Evolutionary conservation across 2,888 invertebrate species (phyloP), one percentile per base, ranked within the genome.

Genomic region (Stenoptilia bipunctidactyla): DNA sequence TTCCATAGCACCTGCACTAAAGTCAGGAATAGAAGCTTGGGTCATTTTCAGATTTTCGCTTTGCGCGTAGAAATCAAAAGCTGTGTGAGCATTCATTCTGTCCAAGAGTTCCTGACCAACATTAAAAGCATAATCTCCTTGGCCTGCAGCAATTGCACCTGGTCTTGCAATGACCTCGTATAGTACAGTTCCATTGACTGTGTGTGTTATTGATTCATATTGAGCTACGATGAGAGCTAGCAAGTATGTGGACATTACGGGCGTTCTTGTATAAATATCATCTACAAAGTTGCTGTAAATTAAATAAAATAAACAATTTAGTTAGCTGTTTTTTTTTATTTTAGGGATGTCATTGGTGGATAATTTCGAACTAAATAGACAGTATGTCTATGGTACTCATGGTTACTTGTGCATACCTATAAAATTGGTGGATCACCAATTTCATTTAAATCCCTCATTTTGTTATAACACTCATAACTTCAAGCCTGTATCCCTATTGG

Each of bases 1-100:
- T 62, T 93, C 92, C 93, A 93, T 93, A 45, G 93, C 93, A 40
- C 91, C 91, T 50, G 90, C 89, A 15, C 87, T 77, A 61, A 93
- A 92, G 59, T 93, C 92, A 2, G 93, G 91, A 45, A 94, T 88
- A 1, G 92, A 90, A 6, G 92, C 90, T 50, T 92, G 88, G 47
- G 93, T 92, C 60, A 89, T 84, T 50, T 84, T 85, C 2, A 83
- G 44, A 25, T 72, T 53, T 0, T 48, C 15, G n/a, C 85, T 72
- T 53, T 89, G 86, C 1, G 61, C 49, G 38, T 85, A 65, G 47
- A 80, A 86, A 8, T 72, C 44, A 34, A 82, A 49, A 1, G 43
- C 86, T 50, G 92, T 86, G 61, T 89, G 87, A 35, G 82, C 51
- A 51, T 74, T 85, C 86, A 91, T 80, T 27, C 66, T 66, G 37